Conservation (phyloP, 2,797 vertebrate species). For the Argya squamiceps region DNA sequence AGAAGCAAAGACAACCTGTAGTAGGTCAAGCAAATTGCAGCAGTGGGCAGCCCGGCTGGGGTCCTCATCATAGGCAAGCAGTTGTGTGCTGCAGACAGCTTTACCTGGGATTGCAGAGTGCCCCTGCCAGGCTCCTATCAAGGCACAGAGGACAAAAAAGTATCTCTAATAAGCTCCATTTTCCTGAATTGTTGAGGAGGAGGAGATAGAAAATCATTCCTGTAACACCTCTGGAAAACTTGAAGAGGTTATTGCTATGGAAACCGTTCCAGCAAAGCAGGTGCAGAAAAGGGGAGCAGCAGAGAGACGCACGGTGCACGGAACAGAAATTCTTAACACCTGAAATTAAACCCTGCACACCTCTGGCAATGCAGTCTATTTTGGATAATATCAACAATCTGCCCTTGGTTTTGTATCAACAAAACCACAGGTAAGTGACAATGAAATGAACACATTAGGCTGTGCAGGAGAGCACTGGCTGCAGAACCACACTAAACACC, state of each 20-base stretch:
- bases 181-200: slow-evolving; percentile 70
- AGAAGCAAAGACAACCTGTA: not conserved
- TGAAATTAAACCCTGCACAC: slow-evolving; percentile 12
- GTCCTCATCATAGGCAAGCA: slow-evolving; percentile 28
- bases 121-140: slow-evolving; percentile 35
- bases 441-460: not conserved
- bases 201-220: slow-evolving; percentile 77
- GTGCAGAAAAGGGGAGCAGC: slow-evolving; percentile 33
- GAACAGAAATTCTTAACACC: slow-evolving; percentile 47
- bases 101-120: slow-evolving; percentile 33
- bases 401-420: slow-evolving; percentile 34
- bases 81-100: not conserved
- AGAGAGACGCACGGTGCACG: not conserved
- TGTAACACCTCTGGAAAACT: slow-evolving; percentile 78
- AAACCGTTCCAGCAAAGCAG: slow-evolving; percentile 71
- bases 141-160: slow-evolving; percentile 56
- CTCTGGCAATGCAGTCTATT: slow-evolving; percentile 8
- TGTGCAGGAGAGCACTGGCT: not conserved
- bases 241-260: slow-evolving; percentile 82
- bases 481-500: not conserved
- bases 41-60: slow-evolving; percentile 38
- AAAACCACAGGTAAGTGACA: slow-evolving; percentile 42
- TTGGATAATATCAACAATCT: slow-evolving; percentile 50
- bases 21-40: slow-evolving; percentile 60
- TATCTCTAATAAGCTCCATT: slow-evolving; percentile 75